A percentile compares a stretch with the other conserved stretches of the same genome.
phyloP scores from a whole-genome alignment of 2,797 vertebrate species.

The Acrossocheilus wenchowensis region DNA sequence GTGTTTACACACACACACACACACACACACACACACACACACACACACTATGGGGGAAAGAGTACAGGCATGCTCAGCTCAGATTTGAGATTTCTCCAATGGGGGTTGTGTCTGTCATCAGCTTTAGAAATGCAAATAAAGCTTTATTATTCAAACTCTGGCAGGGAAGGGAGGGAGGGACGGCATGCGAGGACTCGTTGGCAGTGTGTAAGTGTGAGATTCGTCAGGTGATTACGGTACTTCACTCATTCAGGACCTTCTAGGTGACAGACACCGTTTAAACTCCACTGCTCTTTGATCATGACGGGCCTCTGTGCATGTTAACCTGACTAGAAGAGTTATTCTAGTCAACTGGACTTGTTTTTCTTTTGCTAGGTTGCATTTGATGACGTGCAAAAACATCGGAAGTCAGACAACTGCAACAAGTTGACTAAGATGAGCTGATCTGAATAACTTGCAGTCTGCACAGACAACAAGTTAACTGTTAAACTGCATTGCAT shows the following conservation, averaged over 20 bases:
- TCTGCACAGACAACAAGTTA: not conserved
- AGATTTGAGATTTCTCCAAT: constrained; percentile 55
- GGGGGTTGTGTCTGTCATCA: constrained; percentile 51
- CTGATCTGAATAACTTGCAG: not conserved
- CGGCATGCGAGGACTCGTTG: constrained; percentile 45
- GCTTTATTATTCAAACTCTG: constrained; percentile 55
- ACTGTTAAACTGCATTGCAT: not conserved
- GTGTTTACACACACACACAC: constrained; percentile 23
- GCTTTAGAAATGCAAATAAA: constrained; percentile 59
- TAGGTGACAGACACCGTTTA: constrained; percentile 20
- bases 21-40: constrained; percentile 25
- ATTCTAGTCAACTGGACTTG: not conserved
- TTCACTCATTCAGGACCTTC: constrained; percentile 5
- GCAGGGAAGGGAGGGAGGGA: constrained; percentile 16
- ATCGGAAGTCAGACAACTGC: not conserved
- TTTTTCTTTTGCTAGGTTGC: not conserved
- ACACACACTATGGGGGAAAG: not conserved
- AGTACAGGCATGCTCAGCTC: constrained; percentile 54
- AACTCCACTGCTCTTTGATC: constrained; percentile 29
- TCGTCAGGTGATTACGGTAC: constrained; percentile 32
- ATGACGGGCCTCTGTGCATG: not conserved
- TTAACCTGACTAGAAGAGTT: not conserved
- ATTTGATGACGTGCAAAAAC: not conserved
- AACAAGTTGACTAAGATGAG: not conserved
- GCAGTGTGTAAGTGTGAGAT: constrained; percentile 45